Evolutionary conservation across 1,140 invertebrate species (phyloP).

Genomic region (Physella acuta): DNA sequence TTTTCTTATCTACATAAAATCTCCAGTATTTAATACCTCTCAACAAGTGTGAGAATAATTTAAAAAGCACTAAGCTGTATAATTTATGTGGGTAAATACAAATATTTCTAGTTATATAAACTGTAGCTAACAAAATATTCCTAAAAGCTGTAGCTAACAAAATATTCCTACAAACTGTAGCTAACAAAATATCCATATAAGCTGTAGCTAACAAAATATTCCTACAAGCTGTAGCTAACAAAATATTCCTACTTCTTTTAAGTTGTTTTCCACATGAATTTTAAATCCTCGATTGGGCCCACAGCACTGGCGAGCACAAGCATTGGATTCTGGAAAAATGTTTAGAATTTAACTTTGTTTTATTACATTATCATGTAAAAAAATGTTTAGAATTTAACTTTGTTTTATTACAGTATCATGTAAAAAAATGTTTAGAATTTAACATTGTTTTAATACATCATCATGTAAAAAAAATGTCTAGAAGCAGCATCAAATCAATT

Average conservation of each 20-base stretch:
- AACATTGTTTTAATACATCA: neutral
- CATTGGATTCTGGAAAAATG: slow-evolving; percentile 3
- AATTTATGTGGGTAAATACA: no score
- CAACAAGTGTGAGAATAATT: no score
- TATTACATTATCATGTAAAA: neutral
- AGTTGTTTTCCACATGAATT: neutral
- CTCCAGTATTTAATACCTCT: no score
- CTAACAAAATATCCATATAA: no score
- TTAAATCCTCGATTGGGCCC: slow-evolving; percentile 8
- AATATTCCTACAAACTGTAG: no score
- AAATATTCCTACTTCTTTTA: neutral
- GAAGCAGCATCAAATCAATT: neutral
- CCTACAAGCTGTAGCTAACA: no score
- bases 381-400: neutral
- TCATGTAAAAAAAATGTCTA: neutral
- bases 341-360: neutral
- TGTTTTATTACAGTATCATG: neutral
- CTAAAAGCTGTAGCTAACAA: no score
- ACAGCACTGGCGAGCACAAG: neutral
- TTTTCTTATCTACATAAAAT: no score
- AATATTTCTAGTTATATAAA: no score
- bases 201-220: no score
- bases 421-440: neutral
- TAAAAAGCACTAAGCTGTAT: no score
- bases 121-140: no score